Base-by-base conservation (phyloP, 2,888 invertebrate genomes). In the Stenodema calcarata region DNA sequence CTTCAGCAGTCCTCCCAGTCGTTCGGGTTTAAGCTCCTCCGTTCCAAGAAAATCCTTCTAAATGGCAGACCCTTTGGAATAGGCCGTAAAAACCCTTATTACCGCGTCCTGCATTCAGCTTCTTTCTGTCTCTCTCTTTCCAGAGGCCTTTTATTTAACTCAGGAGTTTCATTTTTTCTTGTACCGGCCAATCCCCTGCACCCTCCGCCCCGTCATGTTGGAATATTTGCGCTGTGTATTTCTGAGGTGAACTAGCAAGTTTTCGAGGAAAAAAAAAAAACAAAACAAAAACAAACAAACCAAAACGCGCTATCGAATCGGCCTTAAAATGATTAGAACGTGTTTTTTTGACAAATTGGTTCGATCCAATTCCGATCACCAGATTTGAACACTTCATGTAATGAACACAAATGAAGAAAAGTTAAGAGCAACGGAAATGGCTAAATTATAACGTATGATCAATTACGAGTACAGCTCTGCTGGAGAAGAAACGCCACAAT, bases 31-130 rank as follows among this genome's bases (percentile, higher is more conserved):
- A n/a, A 73, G 3, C 73, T 41, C 73, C 23, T 35, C 30, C 73
- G 73, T 73, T 73, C 73, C 35, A 12, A 73, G 73, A 73, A 73
- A 73, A 73, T 73, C 73, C 35, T 9, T 30, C 35, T 73, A n/a
- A 73, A 73, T 70, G 70, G 70, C 70, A 70, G 35, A 12, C 41
- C 73, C 73, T 41, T 73, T 41, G 73, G 30, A 73, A 73, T 28
- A 73, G 73, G 35, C 41, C 73, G 41, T 73, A 73, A 73, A 73
- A 73, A 4, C 73, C 73, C 73, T 73, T 30, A 73, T 73, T 73
- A 73, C 73, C 73, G 41, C 73, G n/a, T 41, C 73, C 35, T 73
- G 73, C 41, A 35, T 30, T 35, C 30, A 35, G 4, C 73, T 9
- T 14, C 62, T 23, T 6, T 23, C 62, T 62, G 0, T 62, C 23